Conservation (phyloP, 2,113 vertebrate genomes). For the Mionectes macconnelli region DNA sequence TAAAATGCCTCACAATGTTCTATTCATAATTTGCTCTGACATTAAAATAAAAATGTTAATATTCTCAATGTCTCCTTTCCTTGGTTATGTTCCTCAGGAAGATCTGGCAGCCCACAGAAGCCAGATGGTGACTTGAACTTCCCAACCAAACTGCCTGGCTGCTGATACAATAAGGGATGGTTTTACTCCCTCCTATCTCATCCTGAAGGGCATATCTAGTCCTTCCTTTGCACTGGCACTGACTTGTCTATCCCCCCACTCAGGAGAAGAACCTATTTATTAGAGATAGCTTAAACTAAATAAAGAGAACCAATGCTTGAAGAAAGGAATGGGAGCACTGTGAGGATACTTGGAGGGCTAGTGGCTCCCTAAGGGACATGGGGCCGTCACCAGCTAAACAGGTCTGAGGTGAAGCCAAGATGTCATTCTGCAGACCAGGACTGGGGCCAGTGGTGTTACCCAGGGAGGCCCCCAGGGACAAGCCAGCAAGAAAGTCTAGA, state of each 20-base stretch:
- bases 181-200: not conserved
- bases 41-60: constrained; percentile 42
- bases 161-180: not conserved
- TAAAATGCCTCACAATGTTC: constrained; percentile 4
- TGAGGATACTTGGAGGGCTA: not conserved
- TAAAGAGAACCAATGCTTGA: not conserved
- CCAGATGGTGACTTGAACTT: constrained; percentile 43
- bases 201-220: not conserved
- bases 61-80: not conserved
- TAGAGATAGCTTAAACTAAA: not conserved
- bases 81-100: not conserved
- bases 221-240: not conserved
- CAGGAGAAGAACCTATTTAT: not conserved
- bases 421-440: not conserved
- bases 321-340: not conserved
- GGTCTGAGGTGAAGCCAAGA: not conserved
- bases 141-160: not conserved
- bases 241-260: not conserved
- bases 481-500: not conserved
- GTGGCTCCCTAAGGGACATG: fast-evolving
- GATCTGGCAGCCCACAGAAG: not conserved
- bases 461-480: not conserved
- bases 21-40: constrained; percentile 27
- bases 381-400: not conserved
- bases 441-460: not conserved